These are phyloP conservation scores for Drosophila aff. DNA, from an alignment of 1,140 invertebrate species.

Conservation along the genomic window DNA sequence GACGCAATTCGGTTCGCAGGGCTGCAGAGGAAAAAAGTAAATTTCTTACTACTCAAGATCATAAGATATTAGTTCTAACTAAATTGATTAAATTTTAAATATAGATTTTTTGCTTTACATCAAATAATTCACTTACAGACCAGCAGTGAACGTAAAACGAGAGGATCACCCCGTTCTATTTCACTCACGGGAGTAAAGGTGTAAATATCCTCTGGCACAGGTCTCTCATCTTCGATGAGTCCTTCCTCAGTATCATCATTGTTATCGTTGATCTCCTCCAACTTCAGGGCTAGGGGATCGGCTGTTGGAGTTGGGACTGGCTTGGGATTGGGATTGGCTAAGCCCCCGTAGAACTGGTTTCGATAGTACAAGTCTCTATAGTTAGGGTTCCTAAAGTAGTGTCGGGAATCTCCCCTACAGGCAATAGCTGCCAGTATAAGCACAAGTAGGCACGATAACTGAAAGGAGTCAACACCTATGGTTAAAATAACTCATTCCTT, in stretches of 20 bases:
- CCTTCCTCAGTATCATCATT: not conserved
- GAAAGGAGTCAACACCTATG: not conserved
- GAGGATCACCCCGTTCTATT: not conserved
- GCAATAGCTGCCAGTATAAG: slow-evolving; percentile 35
- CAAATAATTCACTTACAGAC: not conserved
- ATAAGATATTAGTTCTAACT: not conserved
- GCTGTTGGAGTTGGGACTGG: no score
- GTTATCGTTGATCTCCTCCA: not conserved
- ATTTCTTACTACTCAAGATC: not conserved
- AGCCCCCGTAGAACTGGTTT: slow-evolving; percentile 49
- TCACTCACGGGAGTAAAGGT: not conserved
- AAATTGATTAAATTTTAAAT: not conserved
- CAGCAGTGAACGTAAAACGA: not conserved
- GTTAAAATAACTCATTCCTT: slow-evolving; percentile 4
- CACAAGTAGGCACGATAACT: slow-evolving; percentile 53
- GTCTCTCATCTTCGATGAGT: not conserved
- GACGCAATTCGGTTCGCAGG: not conserved
- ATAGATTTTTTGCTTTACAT: not conserved
- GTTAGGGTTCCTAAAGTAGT: not conserved
- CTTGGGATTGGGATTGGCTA: not conserved
- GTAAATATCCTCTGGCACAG: not conserved
- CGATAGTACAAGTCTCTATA: not conserved
- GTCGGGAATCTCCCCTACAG: slow-evolving; percentile 17
- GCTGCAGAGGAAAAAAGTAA: not conserved
- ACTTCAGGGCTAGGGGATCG: not conserved